Percentiles rank a stretch among this genome's conserved stretches.
phyloP scores from a whole-genome alignment of 2,797 vertebrate genomes.

The Catostomus latipinnis region DNA sequence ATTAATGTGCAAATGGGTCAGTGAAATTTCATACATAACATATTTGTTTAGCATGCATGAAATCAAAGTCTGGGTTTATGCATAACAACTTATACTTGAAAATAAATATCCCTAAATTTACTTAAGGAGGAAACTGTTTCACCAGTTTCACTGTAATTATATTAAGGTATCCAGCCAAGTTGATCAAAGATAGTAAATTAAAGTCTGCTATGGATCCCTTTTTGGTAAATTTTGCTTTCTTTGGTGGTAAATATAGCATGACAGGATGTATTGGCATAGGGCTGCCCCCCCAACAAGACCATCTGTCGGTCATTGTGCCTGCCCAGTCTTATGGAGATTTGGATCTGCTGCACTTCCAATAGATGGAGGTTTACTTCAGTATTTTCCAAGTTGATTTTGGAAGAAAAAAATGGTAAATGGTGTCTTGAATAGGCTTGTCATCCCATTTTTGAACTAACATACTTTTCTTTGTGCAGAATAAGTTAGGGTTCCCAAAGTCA shows the following conservation, averaged over 20 bases:
- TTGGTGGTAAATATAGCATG: conserved; percentile 67
- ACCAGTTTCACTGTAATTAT: conserved; percentile 52
- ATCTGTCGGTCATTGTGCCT: conserved; percentile 63
- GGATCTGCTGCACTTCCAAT: conserved; percentile 57
- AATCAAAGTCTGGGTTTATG: conserved; percentile 57
- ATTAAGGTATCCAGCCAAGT: conserved; percentile 56
- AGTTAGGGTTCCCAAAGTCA: no score
- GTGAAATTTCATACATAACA: conserved; percentile 71
- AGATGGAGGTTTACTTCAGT: conserved; percentile 57
- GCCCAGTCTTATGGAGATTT: conserved; percentile 61
- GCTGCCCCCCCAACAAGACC: conserved; percentile 57
- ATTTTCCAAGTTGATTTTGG: conserved; percentile 10
- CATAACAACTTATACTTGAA: not conserved
- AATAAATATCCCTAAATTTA: not conserved
- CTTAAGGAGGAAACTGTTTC: conserved; percentile 15
- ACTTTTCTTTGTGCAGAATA: not conserved
- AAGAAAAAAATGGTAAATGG: not conserved
- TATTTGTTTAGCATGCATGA: conserved; percentile 62
- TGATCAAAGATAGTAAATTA: conserved; percentile 67
- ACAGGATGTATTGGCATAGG: conserved; percentile 62
- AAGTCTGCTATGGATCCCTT: conserved; percentile 58
- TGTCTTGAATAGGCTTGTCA: not conserved
- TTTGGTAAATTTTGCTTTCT: conserved; percentile 64
- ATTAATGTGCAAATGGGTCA: conserved; percentile 72
- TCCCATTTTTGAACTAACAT: conserved; percentile 31